Evolutionary conservation across 2,797 vertebrate species (phyloP), one percentile per base, ranked within the genome.

Genomic region (Gallirallus australis): DNA sequence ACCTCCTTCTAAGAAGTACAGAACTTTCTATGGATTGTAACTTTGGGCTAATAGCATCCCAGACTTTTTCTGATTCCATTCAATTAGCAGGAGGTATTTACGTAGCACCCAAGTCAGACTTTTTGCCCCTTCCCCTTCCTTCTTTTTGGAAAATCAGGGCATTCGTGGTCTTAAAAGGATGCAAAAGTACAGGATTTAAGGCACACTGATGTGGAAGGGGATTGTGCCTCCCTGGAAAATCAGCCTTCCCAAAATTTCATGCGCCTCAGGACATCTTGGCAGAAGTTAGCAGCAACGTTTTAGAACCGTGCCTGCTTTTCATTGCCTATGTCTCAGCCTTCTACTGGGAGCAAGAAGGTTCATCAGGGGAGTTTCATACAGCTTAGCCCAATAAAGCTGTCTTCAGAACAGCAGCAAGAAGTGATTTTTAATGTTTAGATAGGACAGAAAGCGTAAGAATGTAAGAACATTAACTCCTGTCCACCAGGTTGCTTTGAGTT

Each of bases 131-230:
- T 33, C 9, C 15, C 5, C 0, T 19, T 28, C 48, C 37, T 18
- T 4, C 0, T 24, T 30, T 52, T 37, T 1, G 0, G 3, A 45
- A 52, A 78, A 56, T 23, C 6, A 30, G 8, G 20, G 9, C 9
- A 24, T 18, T 53, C 3, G 2, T 23, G 65, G n/a, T 24, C 52
- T 53, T 56, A 23, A 12, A 28, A 23, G 28, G 21, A 45, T 53
- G 68, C 48, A 2, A 3, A n/a, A 63, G 31, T 7, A 23, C 3
- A 9, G 23, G n/a, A 53, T 39, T 77, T 84, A 35, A 54, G 48
- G 45, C 28, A 23, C 7, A 5, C 11, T 27, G n/a, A 1, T 5
- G 35, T 37, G n/a, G 56, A n/a, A n/a, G 15, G 35, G 9, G 12
- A 12, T 37, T 33, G 18, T 7, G 54, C 11, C 27, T 68, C 17